Conservation (phyloP, 2,888 invertebrate genomes). For the Apotomis capreana region DNA sequence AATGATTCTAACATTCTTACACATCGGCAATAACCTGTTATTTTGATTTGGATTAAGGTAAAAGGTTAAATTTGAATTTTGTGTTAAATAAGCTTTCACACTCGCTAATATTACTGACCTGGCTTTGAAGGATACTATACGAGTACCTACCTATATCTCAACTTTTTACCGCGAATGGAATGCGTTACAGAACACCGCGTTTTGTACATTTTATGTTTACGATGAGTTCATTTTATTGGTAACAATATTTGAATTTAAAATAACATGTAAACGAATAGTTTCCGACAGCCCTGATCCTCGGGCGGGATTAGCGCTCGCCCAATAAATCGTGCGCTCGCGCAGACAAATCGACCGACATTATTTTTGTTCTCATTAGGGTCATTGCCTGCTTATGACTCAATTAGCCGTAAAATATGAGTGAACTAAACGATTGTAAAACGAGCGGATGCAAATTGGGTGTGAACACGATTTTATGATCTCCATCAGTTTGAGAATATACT, state of each 20-base stretch:
- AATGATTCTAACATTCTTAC: too few species aligned
- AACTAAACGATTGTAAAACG: constrained; percentile 65
- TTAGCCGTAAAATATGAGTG: constrained; percentile 72
- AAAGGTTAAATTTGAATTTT: too few species aligned
- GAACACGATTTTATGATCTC: constrained; percentile 20
- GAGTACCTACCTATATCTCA: too few species aligned
- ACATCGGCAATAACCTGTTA: too few species aligned
- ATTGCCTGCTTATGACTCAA: constrained; percentile 81
- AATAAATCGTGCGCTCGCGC: constrained; percentile 80
- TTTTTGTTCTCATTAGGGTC: constrained; percentile 83
- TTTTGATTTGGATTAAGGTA: too few species aligned
- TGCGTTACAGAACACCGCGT: too few species aligned
- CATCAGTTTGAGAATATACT: constrained; percentile 3
- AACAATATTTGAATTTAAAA: constrained; percentile 30
- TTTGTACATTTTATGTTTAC: too few species aligned
- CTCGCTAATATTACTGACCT: too few species aligned
- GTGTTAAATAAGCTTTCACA: too few species aligned
- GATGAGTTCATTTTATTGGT: constrained; percentile 10
- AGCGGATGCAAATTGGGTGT: constrained; percentile 49
- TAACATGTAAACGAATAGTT: constrained; percentile 11
- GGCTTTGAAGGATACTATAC: too few species aligned
- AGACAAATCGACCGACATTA: constrained; percentile 81
- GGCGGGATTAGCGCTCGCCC: constrained; percentile 70
- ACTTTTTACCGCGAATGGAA: too few species aligned
- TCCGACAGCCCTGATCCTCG: constrained; percentile 63